A percentile compares a stretch with the other conserved stretches of the same genome.
Conservation (phyloP, 1,140 invertebrate species). For the Piezodorus guildinii region DNA sequence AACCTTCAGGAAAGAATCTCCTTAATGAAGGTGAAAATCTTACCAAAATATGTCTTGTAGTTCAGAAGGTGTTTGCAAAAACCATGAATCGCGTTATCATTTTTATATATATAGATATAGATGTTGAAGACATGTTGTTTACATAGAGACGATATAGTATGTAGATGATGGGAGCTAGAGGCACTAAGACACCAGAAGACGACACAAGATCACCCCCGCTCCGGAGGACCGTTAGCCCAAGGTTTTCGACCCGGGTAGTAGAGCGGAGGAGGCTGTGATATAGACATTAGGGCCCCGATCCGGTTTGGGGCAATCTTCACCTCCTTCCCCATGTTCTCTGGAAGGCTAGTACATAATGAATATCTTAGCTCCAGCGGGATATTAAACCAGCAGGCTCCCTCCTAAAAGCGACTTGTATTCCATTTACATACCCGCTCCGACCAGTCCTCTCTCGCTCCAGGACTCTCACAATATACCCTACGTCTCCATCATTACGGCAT, state of each 20-base stretch:
- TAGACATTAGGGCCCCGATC: slow-evolving; percentile 10
- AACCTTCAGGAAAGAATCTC: too few relatives aligned
- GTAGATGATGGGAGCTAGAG: too few relatives aligned
- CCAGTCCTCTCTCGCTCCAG: neutral
- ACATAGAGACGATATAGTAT: too few relatives aligned
- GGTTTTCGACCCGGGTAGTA: slow-evolving; percentile 7
- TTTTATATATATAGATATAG: too few relatives aligned
- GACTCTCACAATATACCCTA: neutral
- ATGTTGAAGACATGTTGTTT: too few relatives aligned
- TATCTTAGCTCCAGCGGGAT: neutral
- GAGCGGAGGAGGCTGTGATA: neutral
- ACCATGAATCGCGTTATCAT: too few relatives aligned
- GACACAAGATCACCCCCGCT: neutral
- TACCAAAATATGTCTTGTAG: too few relatives aligned
- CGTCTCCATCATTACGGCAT: slow-evolving; percentile 3
- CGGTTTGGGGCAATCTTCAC: slow-evolving; percentile 14
- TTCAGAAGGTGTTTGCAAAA: too few relatives aligned
- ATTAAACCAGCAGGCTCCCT: neutral
- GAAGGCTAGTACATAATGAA: neutral
- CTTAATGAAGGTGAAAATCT: too few relatives aligned
- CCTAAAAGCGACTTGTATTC: slow-evolving; percentile 1
- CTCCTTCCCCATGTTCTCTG: neutral
- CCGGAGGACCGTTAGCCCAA: neutral
- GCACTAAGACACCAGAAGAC: too few relatives aligned
- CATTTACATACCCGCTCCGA: slow-evolving; percentile 6